These are phyloP conservation scores for Cydia pomonella DNA, from an alignment of 1,140 invertebrate species.

Conservation along the genomic window DNA sequence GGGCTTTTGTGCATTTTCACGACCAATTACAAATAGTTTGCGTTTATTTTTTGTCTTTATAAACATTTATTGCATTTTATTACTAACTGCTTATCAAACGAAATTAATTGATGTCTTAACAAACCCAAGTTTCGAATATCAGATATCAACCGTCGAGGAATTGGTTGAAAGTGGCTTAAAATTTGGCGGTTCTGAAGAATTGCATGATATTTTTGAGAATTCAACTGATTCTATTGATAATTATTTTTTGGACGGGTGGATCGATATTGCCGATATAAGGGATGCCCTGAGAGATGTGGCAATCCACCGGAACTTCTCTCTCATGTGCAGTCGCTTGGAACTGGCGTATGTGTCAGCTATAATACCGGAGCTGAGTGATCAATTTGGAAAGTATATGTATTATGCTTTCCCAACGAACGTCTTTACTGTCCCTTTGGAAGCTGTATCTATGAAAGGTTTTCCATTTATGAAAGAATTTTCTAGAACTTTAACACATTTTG, in stretches of 20 bases:
- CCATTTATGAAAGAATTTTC: constrained; percentile 77
- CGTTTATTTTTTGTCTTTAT: constrained; percentile 78
- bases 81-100: constrained; percentile 79
- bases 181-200: constrained; percentile 76
- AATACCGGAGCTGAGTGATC: constrained; percentile 61
- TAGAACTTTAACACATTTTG: constrained; percentile 62
- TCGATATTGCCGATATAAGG: constrained; percentile 56
- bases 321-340: constrained; percentile 62
- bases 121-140: constrained; percentile 73
- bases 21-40: constrained; percentile 69
- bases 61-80: constrained; percentile 76
- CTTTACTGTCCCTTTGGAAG: constrained; percentile 78
- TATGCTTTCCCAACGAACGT: constrained; percentile 69
- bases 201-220: constrained; percentile 78
- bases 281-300: constrained; percentile 67
- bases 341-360: constrained; percentile 65
- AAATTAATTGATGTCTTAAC: constrained; percentile 80
- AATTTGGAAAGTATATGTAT: constrained; percentile 59
- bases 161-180: constrained; percentile 69
- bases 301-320: constrained; percentile 68
- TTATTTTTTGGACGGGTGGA: constrained; percentile 70
- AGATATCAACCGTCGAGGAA: constrained; percentile 76
- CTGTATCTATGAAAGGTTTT: constrained; percentile 78
- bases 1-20: constrained; percentile 68
- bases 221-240: constrained; percentile 68